These are phyloP conservation scores for Hyperopisus bebe DNA, from an alignment of 2,113 vertebrate genomes.

Conservation along the genomic window DNA sequence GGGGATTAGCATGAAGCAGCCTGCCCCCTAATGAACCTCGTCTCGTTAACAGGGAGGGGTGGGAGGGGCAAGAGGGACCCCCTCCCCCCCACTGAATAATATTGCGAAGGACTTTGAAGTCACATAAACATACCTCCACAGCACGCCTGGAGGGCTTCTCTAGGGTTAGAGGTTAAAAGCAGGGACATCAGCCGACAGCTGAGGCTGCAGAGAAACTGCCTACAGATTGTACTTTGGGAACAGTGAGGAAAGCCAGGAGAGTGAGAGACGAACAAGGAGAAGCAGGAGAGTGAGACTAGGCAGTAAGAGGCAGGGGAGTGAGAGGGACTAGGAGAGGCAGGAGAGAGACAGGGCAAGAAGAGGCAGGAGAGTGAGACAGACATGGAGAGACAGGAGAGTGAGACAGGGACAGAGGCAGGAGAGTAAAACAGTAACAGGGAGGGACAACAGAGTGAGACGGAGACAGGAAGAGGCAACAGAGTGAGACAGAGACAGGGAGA, in stretches of 20 bases:
- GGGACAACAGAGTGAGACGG: too few relatives aligned
- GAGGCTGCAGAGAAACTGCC: background rate
- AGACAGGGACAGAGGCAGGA: background rate
- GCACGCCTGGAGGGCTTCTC: background rate
- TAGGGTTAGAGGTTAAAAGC: background rate
- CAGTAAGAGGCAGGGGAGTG: background rate
- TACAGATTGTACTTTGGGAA: background rate
- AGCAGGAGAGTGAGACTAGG: background rate
- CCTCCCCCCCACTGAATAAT: background rate
- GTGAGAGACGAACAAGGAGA: background rate
- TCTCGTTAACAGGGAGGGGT: background rate
- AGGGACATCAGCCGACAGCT: background rate
- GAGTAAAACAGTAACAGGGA: background rate
- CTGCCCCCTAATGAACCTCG: background rate
- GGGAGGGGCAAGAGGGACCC: background rate
- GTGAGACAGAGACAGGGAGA: background rate
- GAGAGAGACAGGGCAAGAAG: background rate
- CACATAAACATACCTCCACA: background rate
- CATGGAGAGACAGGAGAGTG: background rate
- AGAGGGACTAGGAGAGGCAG: background rate
- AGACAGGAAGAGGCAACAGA: background rate
- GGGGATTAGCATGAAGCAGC: background rate
- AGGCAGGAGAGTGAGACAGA: background rate
- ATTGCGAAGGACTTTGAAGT: background rate
- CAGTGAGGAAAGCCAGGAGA: background rate